Base-by-base conservation (phyloP, 2,113 vertebrate genomes). In the Oreochromis tanganicae region DNA sequence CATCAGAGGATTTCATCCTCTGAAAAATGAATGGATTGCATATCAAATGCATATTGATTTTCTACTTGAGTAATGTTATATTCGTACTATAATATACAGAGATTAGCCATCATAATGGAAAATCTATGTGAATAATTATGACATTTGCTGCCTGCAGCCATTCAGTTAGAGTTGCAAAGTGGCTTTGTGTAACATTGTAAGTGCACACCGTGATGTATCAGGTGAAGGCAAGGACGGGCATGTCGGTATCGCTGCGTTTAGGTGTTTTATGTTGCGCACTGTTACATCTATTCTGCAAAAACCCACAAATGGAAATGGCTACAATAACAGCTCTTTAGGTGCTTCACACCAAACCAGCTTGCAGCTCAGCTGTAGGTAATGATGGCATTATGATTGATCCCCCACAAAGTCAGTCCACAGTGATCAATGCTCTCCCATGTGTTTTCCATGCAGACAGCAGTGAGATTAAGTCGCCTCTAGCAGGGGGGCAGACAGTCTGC, bases 351-450 rank as follows among this genome's bases (percentile, higher is more conserved):
- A 81, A 91, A 86, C 55, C 4, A 14, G 36, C 81, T 83, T 34
- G 21, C 84, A 66, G 80, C 84, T 90, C 84, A n/a, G 81, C 21
- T 16, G 81, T 81, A 50, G 86, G 78, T 85, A 86, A 93, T 83
- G 83, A 84, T 80, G 63, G 82, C 81, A 85, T 92, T 88, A 86
- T 85, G 79, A 92, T 92, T 82, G 92, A 94, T 91, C 80, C 84
- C 85, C n/a, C 50, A 6, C 68, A 87, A 83, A 90, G 61, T 87
- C 71, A 87, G 85, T 84, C 79, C 71, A 61, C 46, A 46, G 81
- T 83, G 80, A 90, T 93, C 93, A 3, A 91, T 91, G 82, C 87
- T 52, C 57, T n/a, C 24, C 85, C 52, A 41, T 82, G 85, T 85
- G 71, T 84, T 71, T 81, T 86, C 66, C 57, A 57, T 55, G 84